Evolutionary conservation across 2,888 invertebrate genomes (phyloP), one percentile per base, ranked within the genome.

Genomic region (Octonoba sinensis): DNA sequence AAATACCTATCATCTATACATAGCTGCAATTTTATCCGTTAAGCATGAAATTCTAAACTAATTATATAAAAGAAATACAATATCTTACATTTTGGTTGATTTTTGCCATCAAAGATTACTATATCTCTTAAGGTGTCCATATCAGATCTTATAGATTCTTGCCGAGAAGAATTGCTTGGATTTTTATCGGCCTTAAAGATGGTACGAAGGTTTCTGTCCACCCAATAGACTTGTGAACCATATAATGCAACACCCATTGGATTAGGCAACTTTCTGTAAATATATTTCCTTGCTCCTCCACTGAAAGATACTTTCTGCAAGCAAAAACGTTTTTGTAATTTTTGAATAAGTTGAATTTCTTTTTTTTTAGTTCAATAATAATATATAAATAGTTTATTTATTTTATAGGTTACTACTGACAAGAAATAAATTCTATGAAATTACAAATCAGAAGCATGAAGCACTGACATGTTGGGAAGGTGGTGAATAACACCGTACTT

Each of bases 201-300:
- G 69, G 95, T 93, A 86, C 93, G 93, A 4, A 97, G 89, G 88
- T 97, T 97, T 75, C 96, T 91, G 87, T 99, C 98, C 0, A 97
- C 96, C 97, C 97, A 99, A 88, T 94, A 97, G 0, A 99, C 93
- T 84, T 93, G 93, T 47, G 92, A 91, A 47, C 93, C 93, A 87
- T 94, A 93, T 0, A 98, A 91, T 0, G 97, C 95, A 44, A 98
- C 92, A 16, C 97, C 97, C 93, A 96, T 95, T 0, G 97, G 96
- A 87, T 95, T 96, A 0, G 98, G 97, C 18, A 97, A 89, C 87
- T 96, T 95, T 1, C 94, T 91, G 60, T 96, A 91, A 60, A 98
- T 94, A 6, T 95, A 92, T 87, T 95, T 94, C 18, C 89, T 85
- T 36, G 86, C 86, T 24, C 86, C 87, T 15, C 89, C 89, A 83